Evolutionary conservation across 2,888 invertebrate genomes (phyloP).

Genomic region (Arge pagana): DNA sequence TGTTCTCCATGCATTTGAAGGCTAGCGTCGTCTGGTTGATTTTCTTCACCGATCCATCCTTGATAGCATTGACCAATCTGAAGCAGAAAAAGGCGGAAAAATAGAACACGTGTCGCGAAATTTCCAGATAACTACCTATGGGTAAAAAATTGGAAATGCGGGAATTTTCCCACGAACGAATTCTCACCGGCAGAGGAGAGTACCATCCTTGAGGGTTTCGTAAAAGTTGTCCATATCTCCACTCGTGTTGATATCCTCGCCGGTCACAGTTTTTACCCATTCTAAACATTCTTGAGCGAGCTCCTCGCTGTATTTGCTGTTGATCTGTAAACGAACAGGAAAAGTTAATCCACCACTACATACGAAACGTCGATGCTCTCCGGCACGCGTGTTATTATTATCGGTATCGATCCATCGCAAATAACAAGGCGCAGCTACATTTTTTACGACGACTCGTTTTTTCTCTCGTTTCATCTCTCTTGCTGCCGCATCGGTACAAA

Average conservation of each 20-base stretch:
- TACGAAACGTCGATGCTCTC: no score
- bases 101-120: constrained; percentile 6
- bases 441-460: no score
- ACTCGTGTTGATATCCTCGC: constrained; percentile 81
- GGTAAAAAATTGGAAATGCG: no score
- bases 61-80: constrained; percentile 84
- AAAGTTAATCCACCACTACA: neutral
- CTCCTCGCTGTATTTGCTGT: constrained; percentile 96
- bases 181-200: constrained; percentile 84
- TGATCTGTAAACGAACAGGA: constrained; percentile 74
- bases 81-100: constrained; percentile 49
- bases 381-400: no score
- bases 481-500: no score
- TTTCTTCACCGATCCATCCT: constrained; percentile 87
- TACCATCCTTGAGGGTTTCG: constrained; percentile 88
- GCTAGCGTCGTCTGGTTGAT: constrained; percentile 87
- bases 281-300: constrained; percentile 89
- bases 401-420: no score
- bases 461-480: no score
- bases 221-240: constrained; percentile 95
- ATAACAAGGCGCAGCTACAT: no score
- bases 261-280: constrained; percentile 88
- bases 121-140: no score
- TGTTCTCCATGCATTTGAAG: constrained; percentile 99
- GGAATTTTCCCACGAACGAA: no score